These are phyloP conservation scores for Poecilus cupreus DNA, from an alignment of 2,888 invertebrate genomes.

Conservation along the genomic window DNA sequence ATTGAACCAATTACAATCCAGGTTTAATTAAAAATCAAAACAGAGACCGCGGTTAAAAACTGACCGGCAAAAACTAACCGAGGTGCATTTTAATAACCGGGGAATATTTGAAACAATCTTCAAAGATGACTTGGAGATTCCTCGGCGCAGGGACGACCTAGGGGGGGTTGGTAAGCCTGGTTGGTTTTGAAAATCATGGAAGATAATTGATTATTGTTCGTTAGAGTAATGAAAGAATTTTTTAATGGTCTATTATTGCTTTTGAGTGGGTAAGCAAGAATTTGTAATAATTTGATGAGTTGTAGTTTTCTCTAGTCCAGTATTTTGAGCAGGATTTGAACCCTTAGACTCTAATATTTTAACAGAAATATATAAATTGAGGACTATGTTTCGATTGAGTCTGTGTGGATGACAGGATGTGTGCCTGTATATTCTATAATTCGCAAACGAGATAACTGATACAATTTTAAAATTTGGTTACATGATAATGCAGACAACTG, in stretches of 20 bases:
- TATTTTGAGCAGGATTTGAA: no score
- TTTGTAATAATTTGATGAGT: no score
- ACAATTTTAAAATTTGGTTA: no score
- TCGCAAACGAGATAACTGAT: no score
- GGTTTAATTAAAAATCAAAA: constrained; percentile 10
- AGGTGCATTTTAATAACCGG: background rate
- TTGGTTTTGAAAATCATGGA: constrained; percentile 10
- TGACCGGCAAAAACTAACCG: background rate
- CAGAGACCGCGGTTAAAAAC: background rate
- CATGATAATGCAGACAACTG: no score
- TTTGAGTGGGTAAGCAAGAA: no score
- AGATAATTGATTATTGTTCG: background rate
- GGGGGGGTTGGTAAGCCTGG: background rate
- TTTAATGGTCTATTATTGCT: background rate
- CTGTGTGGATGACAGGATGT: no score
- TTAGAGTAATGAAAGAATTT: background rate
- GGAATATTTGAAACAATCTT: background rate
- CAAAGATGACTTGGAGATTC: background rate
- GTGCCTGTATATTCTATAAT: no score
- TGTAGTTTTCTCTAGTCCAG: no score
- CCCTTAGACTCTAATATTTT: no score
- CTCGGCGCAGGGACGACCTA: background rate
- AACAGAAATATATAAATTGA: no score
- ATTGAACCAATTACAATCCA: constrained; percentile 19
- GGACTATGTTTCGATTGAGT: no score